Evolutionary conservation across 2,113 vertebrate genomes (phyloP), one percentile per base, ranked within the genome.

Genomic region (Myotis davidii): DNA sequence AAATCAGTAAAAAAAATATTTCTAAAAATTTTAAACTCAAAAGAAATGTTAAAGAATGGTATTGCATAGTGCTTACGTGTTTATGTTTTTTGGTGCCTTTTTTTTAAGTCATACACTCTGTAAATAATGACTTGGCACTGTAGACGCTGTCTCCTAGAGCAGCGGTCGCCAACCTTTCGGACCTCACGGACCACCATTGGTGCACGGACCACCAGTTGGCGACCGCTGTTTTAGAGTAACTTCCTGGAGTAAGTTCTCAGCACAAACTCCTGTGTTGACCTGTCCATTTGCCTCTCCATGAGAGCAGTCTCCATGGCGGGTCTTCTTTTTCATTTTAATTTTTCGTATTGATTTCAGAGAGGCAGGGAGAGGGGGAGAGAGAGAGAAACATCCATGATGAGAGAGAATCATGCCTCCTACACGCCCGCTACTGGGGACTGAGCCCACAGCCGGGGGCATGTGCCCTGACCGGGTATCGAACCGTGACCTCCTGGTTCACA

Each of bases 1-100:
- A 50, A 16, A 50, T 50, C 50, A 50, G 5, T 16, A 50, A 50
- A 50, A 50, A 50, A 16, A 13, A 5, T 16, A 14, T 50, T 16
- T 18, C 1, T 56, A 8, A 56, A 21, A 21, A 56, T n/a, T n/a
- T n/a, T n/a, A n/a, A 54, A 56, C 6, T 56, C 18, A 8, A 56
- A 85, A 85, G 64, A 88, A 84, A 79, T 90, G 65, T 56, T 82
- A 54, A 90, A 96, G 54, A 83, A 21, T 21, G 50, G 59, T 73
- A 64, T 48, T 94, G 90, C 91, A 61, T 92, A 82, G 52, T 93
- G 50, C 61, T 88, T 96, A 39, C 67, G 65, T 17, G 94, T 93
- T 86, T 81, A 10, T 67, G 52, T 17, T 54, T 39, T 39, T 39
- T 39, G 39, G 42, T 6, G 42, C 1, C 20, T 54, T 16, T 17